Base-by-base conservation (phyloP, 2,888 invertebrate genomes). In the Pemphredon lugubris region DNA sequence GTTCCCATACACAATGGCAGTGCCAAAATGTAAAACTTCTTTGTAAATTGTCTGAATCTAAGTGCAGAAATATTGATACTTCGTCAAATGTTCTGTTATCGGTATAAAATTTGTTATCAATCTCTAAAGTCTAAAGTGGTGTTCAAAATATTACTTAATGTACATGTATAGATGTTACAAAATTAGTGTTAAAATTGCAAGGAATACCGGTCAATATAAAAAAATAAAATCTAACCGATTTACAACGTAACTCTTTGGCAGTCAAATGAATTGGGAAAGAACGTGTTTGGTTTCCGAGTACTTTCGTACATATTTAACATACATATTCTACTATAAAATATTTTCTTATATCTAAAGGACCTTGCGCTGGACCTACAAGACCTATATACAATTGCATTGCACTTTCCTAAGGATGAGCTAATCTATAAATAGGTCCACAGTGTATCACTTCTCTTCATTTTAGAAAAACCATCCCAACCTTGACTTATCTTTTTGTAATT, bases 341-440 rank as follows among this genome's bases (percentile, higher is more conserved):
- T 61, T 23, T 64, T 68, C 53, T 74, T 57, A 54, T 42, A 42
- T 47, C 34, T 72, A 68, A 48, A 67, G 48, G 40, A 75, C 37
- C 44, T 53, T 37, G n/a, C 40, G 50, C 44, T 59, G n/a, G 47
- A 44, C 42, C 73, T 73, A 73, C 50, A 65, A 59, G 64, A 65
- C 50, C 68, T 79, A 79, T 79, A 58, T 79, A 79, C 77, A 79
- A 47, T 58, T 70, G 60, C 42, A 68, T 75, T 63, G 67, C 32
- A 61, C 20, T 21, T 54, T 55, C 63, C 50, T 67, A 77, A 55
- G 58, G 55, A 59, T 57, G 51, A 55, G 54, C 69, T 81, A 81
- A 55, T 75, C 66, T 81, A 72, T 70, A 81, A 65, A 76, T 82
- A 75, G 73, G 70, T 75, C 73, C 69, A 58, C 40, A 51, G 61